Evolutionary conservation across 2,888 invertebrate genomes (phyloP), one percentile per base, ranked within the genome.

Genomic region (Nipponacmea schrenckii): DNA sequence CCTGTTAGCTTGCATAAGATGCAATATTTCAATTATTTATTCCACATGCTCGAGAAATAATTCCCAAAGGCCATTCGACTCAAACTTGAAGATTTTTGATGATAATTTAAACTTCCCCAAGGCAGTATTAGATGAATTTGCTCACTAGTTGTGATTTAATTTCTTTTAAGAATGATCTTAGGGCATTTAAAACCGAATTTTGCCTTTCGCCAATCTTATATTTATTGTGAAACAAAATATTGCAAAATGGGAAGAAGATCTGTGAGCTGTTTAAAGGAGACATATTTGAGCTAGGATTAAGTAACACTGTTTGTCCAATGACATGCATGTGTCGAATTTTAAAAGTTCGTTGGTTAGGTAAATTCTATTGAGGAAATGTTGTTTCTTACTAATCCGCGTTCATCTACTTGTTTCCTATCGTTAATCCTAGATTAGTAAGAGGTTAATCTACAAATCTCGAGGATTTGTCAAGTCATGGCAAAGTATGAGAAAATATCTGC

Each of bases 301-400:
- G 14, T 24, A 56, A 56, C 56, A 20, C 56, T 56, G 56, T 56
- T 56, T 56, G 24, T 24, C 20, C 20, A 56, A 56, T 56, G 56
- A 56, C 56, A 56, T 56, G 56, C 56, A 56, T 56, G 56, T 56
- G 56, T 56, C 56, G 56, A 56, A 56, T 56, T 56, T 56, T 20
- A 56, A 56, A 20, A 56, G 56, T 56, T 56, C 39, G 56, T 12
- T 20, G 56, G 20, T 20, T 56, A 56, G 56, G 56, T 24, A 24
- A 24, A 56, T 56, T 20, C 12, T 14, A 20, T 20, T 20, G 20
- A 56, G 24, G 56, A 56, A 56, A 24, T 24, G 56, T 56, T 56
- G 56, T 56, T 56, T 20, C 56, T 56, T 24, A 20, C 14, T 56
- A 56, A 56, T 56, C 56, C 24, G 56, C 24, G 56, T 56, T 56